Base-by-base conservation (phyloP, 2,113 vertebrate genomes). In the Cyprinodon brontotheroides region DNA sequence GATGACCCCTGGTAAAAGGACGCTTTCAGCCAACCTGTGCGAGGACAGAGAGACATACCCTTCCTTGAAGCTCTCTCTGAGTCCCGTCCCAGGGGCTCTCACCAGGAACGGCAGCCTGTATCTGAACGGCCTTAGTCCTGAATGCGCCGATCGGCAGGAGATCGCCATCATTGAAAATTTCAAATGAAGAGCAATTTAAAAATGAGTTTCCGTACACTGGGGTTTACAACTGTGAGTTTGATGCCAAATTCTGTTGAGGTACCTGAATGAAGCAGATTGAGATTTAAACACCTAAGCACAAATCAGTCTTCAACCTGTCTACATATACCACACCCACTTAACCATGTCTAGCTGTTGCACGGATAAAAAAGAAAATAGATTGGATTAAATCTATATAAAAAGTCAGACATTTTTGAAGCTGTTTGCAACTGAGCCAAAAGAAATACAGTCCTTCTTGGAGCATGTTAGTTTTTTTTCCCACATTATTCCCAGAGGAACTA, bases 121-220 rank as follows among this genome's bases (percentile, higher is more conserved):
- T 89, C 94, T 99, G 85, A 99, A 99, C 7, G 97, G 98, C n/a
- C 94, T 99, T 86, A 97, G 96, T 9, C 97, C 98, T 0, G 96
- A 97, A 87, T 96, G 96, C 79, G 95, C 96, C 4, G 92, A 92
- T 63, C 81, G 95, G 4, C 93, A 95, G 76, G 97, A 99, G 80
- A 94, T 97, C 4, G 94, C 96, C 0, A 93, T 97, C 50, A 96
- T 97, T 13, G 97, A 99, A 91, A 96, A 95, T 79, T 91, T 96
- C 66, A 97, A 99, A 90, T 98, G 94, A 94, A 83, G 20, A 45
- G 86, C 73, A 69, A 14, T 45, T 8, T 50, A 9, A 69, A 37
- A 43, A 20, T 48, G 6, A 22, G 20, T 68, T 36, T 66, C 73
- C 41, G 12, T 17, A 15, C 63, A 79, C 11, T 5, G 77, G 77